Base-by-base conservation (phyloP, 2,797 vertebrate species). In the Gallirallus australis region DNA sequence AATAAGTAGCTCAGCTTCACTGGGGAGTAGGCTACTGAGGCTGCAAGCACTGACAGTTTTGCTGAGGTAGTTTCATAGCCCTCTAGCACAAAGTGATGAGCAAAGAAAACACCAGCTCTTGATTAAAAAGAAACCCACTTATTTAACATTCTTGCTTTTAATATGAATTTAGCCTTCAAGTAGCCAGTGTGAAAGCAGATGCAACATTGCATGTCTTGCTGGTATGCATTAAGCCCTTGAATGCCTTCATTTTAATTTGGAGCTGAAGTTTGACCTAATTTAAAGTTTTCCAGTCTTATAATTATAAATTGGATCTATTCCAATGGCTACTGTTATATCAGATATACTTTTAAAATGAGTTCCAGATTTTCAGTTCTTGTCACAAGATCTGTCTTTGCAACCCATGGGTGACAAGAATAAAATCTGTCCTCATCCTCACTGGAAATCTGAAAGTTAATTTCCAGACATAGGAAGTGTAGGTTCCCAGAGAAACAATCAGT, bases 371-470 rank as follows among this genome's bases (percentile, higher is more conserved):
- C 69, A 97, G 72, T 88, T 94, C 80, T 97, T 96, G 92, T 97
- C 93, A 89, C 79, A 92, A 91, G 96, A 96, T 94, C 81, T 82
- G 42, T 87, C 75, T 89, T 82, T 61, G 64, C 37, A 94, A 33
- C 20, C 56, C 56, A 7, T 65, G 86, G 30, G 42, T 94, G 66
- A 86, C 59, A 91, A 95, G 82, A 70, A 68, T 93, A 90, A 95
- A 98, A 97, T 97, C 94, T 75, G 92, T 97, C 89, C 82, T 96
- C 19, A 14, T 97, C 70, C 87, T 96, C 81, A 89, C 86, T 86
- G 94, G 94, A 95, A 97, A 97, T 88, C 86, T 96, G 96, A 97
- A 97, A 96, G 89, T 97, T 97, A 93, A 96, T 97, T 97, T 91
- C 86, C 89, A 85, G 77, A 72, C 68, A 93, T 50, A 96, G 63